These are phyloP conservation scores for Leucophenga varia DNA, from an alignment of 1,140 invertebrate genomes.

Conservation along the genomic window DNA sequence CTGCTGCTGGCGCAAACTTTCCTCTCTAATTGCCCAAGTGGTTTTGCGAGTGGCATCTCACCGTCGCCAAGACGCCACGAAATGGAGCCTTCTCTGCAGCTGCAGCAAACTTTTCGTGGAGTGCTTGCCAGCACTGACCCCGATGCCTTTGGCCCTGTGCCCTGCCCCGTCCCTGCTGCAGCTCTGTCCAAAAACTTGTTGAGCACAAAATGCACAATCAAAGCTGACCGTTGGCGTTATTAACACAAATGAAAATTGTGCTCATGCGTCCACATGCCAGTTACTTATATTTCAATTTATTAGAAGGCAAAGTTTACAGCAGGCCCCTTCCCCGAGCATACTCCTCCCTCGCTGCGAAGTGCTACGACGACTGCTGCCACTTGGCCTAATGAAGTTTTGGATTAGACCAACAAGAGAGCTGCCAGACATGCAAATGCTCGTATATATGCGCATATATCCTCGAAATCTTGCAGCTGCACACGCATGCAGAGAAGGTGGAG, in stretches of 20 bases:
- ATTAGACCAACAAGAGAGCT: constrained; percentile 22
- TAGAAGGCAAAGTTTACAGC: constrained; percentile 28
- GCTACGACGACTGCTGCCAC: constrained; percentile 26
- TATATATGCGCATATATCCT: constrained; percentile 12
- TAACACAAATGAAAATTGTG: constrained; percentile 33
- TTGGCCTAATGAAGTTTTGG: constrained; percentile 41
- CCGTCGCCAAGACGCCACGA: constrained; percentile 30
- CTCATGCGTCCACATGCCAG: constrained; percentile 11
- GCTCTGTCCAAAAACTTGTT: constrained; percentile 12
- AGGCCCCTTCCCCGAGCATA: neutral
- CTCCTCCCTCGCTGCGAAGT: neutral
- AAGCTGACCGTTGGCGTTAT: constrained; percentile 45
- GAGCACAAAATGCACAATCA: constrained; percentile 43
- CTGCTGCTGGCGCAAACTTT: constrained; percentile 40
- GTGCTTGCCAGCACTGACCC: too few species aligned
- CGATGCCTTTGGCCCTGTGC: too few species aligned
- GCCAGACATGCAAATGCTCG: constrained; percentile 14
- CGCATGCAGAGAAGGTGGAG: neutral
- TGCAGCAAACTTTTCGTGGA: constrained; percentile 22
- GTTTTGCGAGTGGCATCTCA: constrained; percentile 42
- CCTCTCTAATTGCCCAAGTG: constrained; percentile 48
- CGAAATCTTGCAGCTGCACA: constrained; percentile 3
- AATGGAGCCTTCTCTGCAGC: constrained; percentile 25
- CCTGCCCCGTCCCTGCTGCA: neutral
- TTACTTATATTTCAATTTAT: constrained; percentile 42